Evolutionary conservation across 2,113 vertebrate species (phyloP).

Genomic region (Corapipo altera): DNA sequence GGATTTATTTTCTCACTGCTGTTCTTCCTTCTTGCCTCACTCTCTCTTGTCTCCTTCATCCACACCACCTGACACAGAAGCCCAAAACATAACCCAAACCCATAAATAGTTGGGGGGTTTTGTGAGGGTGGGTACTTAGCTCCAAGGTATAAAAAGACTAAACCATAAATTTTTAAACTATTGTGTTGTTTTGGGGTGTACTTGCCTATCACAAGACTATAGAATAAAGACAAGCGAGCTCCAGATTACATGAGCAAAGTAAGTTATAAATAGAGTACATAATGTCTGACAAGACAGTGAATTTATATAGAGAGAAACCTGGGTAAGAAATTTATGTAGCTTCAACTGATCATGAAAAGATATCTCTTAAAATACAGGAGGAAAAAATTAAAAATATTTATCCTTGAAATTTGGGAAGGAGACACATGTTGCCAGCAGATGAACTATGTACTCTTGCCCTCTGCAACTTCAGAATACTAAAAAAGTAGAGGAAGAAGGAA

Average conservation of each 20-base stretch:
- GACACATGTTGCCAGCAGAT: neutral
- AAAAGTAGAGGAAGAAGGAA: neutral
- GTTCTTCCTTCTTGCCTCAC: neutral
- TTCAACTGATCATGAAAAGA: neutral
- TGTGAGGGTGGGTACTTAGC: neutral
- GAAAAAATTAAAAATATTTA: neutral
- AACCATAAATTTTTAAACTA: neutral
- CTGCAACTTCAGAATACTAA: neutral
- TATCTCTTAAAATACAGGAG: neutral
- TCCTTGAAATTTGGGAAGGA: neutral
- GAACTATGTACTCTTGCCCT: neutral
- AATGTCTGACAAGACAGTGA: neutral
- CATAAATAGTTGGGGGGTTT: neutral
- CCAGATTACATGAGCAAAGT: neutral
- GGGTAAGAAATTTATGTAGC: neutral
- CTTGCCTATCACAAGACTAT: neutral
- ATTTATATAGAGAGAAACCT: neutral
- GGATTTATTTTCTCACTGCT: neutral
- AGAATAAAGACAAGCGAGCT: neutral
- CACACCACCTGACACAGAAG: neutral
- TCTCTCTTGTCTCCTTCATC: neutral
- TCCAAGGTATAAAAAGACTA: neutral
- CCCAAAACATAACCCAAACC: neutral
- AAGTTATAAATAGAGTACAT: neutral
- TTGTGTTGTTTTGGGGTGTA: neutral